Evolutionary conservation across 2,113 vertebrate genomes (phyloP).

Genomic region (Dryoscopus gambensis): DNA sequence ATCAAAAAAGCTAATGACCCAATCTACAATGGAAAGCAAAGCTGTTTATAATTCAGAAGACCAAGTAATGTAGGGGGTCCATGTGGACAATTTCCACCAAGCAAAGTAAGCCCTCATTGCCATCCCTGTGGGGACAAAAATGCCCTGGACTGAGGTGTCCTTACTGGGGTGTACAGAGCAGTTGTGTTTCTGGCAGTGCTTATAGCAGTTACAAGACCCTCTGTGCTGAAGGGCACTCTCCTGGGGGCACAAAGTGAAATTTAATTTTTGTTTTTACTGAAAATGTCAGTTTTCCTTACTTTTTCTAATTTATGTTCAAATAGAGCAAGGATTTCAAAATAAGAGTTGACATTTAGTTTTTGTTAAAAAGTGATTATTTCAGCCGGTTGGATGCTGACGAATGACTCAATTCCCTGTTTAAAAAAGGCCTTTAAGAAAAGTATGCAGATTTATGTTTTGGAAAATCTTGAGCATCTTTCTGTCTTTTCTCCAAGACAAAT

Average conservation of each 20-base stretch:
- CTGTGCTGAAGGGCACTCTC: neutral
- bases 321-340: neutral
- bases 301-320: neutral
- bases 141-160: neutral
- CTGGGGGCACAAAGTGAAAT: neutral
- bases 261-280: neutral
- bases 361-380: neutral
- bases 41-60: neutral
- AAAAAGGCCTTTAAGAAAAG: neutral
- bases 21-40: neutral
- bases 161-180: neutral
- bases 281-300: neutral
- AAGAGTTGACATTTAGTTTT: neutral
- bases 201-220: neutral
- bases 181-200: neutral
- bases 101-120: neutral
- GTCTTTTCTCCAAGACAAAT: neutral
- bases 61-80: accelerated
- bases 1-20: neutral
- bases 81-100: neutral
- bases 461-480: neutral
- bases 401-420: neutral
- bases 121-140: neutral
- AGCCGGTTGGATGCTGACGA: neutral
- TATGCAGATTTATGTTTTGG: neutral